Conservation (phyloP, 2,888 invertebrate genomes). For the Aleiodes testaceus region DNA sequence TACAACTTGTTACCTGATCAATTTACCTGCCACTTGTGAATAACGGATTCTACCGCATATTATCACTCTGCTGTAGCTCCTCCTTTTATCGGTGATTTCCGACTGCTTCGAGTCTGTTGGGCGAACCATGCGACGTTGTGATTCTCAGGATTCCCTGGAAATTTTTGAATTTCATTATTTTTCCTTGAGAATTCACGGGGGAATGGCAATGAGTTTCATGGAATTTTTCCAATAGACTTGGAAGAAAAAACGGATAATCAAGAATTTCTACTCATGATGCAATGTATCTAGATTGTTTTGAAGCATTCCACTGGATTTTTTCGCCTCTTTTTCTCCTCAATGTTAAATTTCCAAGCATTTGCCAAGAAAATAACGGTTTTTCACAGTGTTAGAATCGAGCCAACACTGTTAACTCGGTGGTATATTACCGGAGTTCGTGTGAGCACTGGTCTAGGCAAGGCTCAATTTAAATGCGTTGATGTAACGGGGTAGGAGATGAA, state of each 20-base stretch:
- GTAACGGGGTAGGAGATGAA: slow-evolving; percentile 54
- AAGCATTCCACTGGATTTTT: background rate
- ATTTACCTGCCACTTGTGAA: slow-evolving; percentile 53
- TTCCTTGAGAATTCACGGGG: background rate
- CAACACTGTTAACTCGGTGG: slow-evolving; percentile 33
- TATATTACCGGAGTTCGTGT: slow-evolving; percentile 45
- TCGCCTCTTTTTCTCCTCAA: background rate
- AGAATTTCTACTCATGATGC: background rate
- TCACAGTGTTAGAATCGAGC: slow-evolving; percentile 39
- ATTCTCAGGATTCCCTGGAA: slow-evolving; percentile 37
- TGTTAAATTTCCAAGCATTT: slow-evolving; percentile 12
- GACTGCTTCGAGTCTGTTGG: slow-evolving; percentile 45
- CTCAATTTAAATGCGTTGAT: slow-evolving; percentile 61
- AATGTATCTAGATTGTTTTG: background rate
- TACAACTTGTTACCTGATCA: slow-evolving; percentile 28
- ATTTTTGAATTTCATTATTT: background rate
- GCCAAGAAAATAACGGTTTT: slow-evolving; percentile 48
- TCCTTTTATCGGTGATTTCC: slow-evolving; percentile 53
- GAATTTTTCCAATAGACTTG: too few relatives aligned
- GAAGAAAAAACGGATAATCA: background rate
- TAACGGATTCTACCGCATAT: slow-evolving; percentile 54
- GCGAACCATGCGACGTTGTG: slow-evolving; percentile 54
- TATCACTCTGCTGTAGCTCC: slow-evolving; percentile 48
- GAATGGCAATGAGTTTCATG: too few relatives aligned
- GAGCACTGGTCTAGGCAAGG: slow-evolving; percentile 56